phyloP scores from a whole-genome alignment of 2,888 invertebrate genomes.

The Hirtodrosophila trivittata region DNA sequence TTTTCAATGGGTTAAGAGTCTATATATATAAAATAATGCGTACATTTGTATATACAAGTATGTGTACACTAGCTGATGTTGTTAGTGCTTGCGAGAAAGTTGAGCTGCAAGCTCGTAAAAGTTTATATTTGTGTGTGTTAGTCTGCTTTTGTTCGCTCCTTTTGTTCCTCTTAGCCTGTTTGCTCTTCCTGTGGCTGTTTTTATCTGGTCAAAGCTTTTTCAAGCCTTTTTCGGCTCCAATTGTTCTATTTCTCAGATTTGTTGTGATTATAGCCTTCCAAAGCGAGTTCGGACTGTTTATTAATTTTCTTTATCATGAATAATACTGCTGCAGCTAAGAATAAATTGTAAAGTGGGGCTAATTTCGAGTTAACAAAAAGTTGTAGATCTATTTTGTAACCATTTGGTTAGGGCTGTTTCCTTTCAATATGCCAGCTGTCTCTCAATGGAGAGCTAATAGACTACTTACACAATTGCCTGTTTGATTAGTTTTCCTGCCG shows the following conservation, averaged over 20 bases:
- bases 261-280: slow-evolving; percentile 1
- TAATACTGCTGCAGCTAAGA: no score
- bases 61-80: slow-evolving; percentile 30
- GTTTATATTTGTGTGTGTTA: slow-evolving; percentile 10
- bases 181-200: slow-evolving; percentile 57
- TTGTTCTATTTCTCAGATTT: slow-evolving; percentile 40
- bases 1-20: no score
- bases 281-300: no score
- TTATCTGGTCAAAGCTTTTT: slow-evolving; percentile 58
- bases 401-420: no score
- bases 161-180: slow-evolving; percentile 5
- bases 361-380: no score
- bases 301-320: no score
- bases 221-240: slow-evolving; percentile 57
- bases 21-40: no score
- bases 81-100: slow-evolving; percentile 30
- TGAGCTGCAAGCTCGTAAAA: slow-evolving; percentile 26
- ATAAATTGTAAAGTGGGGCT: no score
- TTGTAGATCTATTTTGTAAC: no score
- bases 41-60: slow-evolving; percentile 11
- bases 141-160: slow-evolving; percentile 10
- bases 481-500: slow-evolving; percentile 25
- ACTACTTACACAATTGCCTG: slow-evolving; percentile 66
- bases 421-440: no score
- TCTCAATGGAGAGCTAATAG: slow-evolving; percentile 68